These are phyloP conservation scores for Drosophila macrospina DNA, from an alignment of 2,888 invertebrate species.

Conservation along the genomic window DNA sequence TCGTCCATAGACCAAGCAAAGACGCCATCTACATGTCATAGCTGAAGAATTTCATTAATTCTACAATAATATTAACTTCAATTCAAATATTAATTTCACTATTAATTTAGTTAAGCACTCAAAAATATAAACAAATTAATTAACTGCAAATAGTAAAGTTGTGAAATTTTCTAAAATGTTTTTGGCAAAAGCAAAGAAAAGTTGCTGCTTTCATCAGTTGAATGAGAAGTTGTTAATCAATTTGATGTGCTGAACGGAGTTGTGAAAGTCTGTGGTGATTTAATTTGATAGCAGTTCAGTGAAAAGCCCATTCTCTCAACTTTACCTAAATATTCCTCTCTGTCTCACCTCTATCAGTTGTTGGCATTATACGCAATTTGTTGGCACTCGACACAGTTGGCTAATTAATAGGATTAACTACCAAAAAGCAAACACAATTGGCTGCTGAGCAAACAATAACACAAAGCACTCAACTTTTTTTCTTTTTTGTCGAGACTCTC, in stretches of 20 bases:
- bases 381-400: conserved; percentile 59
- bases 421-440: conserved; percentile 79
- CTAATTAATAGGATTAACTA: conserved; percentile 79
- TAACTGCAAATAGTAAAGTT: neutral
- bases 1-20: too few relatives aligned
- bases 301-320: neutral
- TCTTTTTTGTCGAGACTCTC: conserved; percentile 36
- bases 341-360: conserved; percentile 18
- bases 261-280: conserved; percentile 29
- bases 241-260: conserved; percentile 30
- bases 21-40: too few relatives aligned
- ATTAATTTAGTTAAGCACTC: neutral
- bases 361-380: conserved; percentile 37
- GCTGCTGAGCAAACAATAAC: conserved; percentile 73
- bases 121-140: neutral
- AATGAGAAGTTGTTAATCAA: conserved; percentile 47
- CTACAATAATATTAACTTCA: too few relatives aligned
- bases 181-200: neutral
- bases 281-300: conserved; percentile 22
- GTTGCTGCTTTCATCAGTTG: conserved; percentile 27
- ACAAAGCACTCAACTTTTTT: conserved; percentile 68
- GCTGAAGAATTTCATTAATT: too few relatives aligned
- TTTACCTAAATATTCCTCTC: too few relatives aligned
- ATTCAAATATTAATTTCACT: neutral
- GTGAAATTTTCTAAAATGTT: neutral